Evolutionary conservation across 92 coral and sea anemone species (phyloP).

Genomic region (Porites rus): DNA sequence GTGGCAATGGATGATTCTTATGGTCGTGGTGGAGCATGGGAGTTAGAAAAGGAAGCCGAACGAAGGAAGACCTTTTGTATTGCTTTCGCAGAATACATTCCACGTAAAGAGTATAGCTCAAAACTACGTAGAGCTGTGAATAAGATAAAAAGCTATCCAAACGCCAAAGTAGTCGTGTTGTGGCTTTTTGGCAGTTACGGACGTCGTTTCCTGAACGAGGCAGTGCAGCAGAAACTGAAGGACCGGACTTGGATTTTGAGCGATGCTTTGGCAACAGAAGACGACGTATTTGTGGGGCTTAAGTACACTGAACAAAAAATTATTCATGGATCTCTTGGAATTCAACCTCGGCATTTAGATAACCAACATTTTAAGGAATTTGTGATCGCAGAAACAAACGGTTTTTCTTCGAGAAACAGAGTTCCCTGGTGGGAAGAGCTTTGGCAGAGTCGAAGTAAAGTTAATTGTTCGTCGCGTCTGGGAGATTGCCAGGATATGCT

Average conservation of each 20-base stretch:
- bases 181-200: conserved; percentile 86
- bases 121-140: conserved; percentile 63
- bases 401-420: background rate
- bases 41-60: conserved; percentile 80
- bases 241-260: conserved; percentile 87
- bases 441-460: conserved; percentile 51
- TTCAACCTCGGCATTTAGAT: conserved; percentile 61
- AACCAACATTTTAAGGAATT: conserved; percentile 47
- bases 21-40: conserved; percentile 84
- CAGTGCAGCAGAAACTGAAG: conserved; percentile 54
- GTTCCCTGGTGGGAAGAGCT: conserved; percentile 84
- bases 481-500: conserved; percentile 26
- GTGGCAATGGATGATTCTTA: conserved; percentile 89
- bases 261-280: conserved; percentile 82
- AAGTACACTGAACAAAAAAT: conserved; percentile 49
- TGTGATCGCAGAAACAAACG: conserved; percentile 35
- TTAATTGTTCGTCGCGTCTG: conserved; percentile 26
- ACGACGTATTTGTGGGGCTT: conserved; percentile 49
- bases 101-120: conserved; percentile 73
- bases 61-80: conserved; percentile 72
- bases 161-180: conserved; percentile 70
- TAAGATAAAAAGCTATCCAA: conserved; percentile 74
- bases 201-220: conserved; percentile 75
- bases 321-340: conserved; percentile 71
- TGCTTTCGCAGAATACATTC: conserved; percentile 78